Percentiles rank a stretch among this genome's conserved stretches.
Conservation (phyloP, 2,113 vertebrate genomes). For the Engraulis encrasicolus region DNA sequence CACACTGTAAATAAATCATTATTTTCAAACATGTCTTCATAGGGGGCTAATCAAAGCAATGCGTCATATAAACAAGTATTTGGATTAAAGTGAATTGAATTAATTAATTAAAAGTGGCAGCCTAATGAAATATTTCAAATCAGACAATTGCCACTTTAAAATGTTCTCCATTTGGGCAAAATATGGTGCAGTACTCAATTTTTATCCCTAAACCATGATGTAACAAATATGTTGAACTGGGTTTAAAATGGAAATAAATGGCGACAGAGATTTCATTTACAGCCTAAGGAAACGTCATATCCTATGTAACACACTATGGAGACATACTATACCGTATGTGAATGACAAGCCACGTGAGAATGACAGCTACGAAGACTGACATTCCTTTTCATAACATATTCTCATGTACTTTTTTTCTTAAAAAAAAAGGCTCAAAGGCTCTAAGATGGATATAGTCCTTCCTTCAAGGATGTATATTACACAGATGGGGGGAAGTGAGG, state of each 20-base stretch:
- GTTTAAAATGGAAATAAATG: not conserved
- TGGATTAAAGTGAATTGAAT: no score
- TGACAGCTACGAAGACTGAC: constrained; percentile 8
- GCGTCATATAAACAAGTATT: no score
- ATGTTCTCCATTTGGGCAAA: no score
- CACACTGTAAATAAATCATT: no score
- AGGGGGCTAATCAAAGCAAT: no score
- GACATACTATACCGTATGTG: not conserved
- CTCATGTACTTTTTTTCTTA: not conserved
- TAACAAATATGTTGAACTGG: no score
- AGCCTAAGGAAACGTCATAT: not conserved
- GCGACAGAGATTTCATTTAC: not conserved
- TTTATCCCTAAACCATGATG: not conserved
- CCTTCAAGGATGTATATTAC: not conserved
- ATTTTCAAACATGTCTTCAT: not conserved
- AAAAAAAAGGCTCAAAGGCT: not conserved
- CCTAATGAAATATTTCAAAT: no score
- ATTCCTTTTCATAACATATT: not conserved
- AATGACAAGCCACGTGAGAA: not conserved
- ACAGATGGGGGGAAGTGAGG: not conserved
- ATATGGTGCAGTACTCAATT: not conserved
- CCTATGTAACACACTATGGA: not conserved
- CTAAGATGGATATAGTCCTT: not conserved
- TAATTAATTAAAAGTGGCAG: no score
- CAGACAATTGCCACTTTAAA: no score